A percentile compares a stretch with the other conserved stretches of the same genome.
Conservation (phyloP, 2,888 invertebrate species). For the Rhagonycha fulva region DNA sequence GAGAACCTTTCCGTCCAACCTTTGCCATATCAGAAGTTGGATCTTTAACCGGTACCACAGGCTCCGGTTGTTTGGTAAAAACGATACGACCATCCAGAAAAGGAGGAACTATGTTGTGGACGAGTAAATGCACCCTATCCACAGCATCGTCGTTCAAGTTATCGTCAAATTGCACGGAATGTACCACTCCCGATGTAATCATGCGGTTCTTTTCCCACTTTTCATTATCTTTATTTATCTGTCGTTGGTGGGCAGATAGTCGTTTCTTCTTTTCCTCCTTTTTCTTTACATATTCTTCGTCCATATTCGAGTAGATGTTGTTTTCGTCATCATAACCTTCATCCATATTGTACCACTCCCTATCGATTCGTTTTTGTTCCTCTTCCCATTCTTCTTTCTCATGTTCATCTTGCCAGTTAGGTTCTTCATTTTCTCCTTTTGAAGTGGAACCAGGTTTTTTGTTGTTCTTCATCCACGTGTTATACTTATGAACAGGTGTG, state of each 20-base stretch:
- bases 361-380: constrained; percentile 86
- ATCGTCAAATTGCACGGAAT: constrained; percentile 83
- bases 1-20: constrained; percentile 91
- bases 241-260: constrained; percentile 93
- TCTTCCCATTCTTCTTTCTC: constrained; percentile 88
- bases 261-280: constrained; percentile 93
- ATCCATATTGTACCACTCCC: constrained; percentile 97
- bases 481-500: constrained; percentile 87
- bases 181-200: constrained; percentile 93
- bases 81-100: constrained; percentile 98
- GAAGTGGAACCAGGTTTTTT: constrained; percentile 71
- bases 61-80: constrained; percentile 98
- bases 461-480: constrained; percentile 74
- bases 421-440: constrained; percentile 55
- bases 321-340: constrained; percentile 90
- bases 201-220: constrained; percentile 98
- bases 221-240: constrained; percentile 98
- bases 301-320: constrained; percentile 88
- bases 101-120: constrained; percentile 98
- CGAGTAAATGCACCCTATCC: constrained; percentile 92
- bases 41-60: constrained; percentile 95
- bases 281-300: constrained; percentile 89
- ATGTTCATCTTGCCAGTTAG: constrained; percentile 68
- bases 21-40: constrained; percentile 98
- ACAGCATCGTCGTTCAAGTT: constrained; percentile 96